A percentile compares a stretch with the other conserved stretches of the same genome.
Evolutionary conservation across 1,140 invertebrate species (phyloP).

Genomic region (Halesus radiatus): DNA sequence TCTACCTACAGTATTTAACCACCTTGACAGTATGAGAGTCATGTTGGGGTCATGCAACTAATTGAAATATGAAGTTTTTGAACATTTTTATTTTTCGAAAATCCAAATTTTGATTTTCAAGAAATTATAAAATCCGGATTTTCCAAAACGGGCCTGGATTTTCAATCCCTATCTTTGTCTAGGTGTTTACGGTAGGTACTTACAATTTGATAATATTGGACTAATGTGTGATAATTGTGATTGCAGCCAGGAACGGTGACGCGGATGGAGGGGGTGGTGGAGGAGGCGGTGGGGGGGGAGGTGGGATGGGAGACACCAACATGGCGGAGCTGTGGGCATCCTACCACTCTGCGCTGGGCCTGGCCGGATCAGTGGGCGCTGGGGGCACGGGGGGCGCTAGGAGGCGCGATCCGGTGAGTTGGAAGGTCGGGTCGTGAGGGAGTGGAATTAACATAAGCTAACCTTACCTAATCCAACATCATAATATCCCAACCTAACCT

Average conservation of each 20-base stretch:
- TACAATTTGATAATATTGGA: too few relatives aligned
- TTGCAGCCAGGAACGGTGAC: slow-evolving; percentile 69
- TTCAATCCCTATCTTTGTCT: too few relatives aligned
- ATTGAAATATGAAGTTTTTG: too few relatives aligned
- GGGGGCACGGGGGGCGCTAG: slow-evolving; percentile 73
- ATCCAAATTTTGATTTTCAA: too few relatives aligned
- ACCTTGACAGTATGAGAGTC: too few relatives aligned
- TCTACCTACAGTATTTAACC: too few relatives aligned
- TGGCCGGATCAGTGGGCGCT: slow-evolving; percentile 71
- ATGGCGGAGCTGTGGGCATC: slow-evolving; percentile 85
- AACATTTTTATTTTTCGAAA: too few relatives aligned
- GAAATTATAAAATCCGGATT: too few relatives aligned
- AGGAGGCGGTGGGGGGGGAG: slow-evolving; percentile 63
- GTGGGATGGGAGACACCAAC: slow-evolving; percentile 72
- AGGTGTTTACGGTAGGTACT: too few relatives aligned
- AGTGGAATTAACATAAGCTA: not conserved
- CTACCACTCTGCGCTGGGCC: slow-evolving; percentile 78
- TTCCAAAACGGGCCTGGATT: too few relatives aligned
- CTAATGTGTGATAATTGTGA: not conserved
- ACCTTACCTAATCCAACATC: not conserved
- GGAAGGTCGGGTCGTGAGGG: not conserved
- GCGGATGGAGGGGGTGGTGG: slow-evolving; percentile 61
- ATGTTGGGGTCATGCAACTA: too few relatives aligned
- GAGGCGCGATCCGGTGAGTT: slow-evolving; percentile 70
- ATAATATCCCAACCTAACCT: not conserved